Evolutionary conservation across 2,113 vertebrate species (phyloP).

Genomic region (Cephalopholis sonnerati): DNA sequence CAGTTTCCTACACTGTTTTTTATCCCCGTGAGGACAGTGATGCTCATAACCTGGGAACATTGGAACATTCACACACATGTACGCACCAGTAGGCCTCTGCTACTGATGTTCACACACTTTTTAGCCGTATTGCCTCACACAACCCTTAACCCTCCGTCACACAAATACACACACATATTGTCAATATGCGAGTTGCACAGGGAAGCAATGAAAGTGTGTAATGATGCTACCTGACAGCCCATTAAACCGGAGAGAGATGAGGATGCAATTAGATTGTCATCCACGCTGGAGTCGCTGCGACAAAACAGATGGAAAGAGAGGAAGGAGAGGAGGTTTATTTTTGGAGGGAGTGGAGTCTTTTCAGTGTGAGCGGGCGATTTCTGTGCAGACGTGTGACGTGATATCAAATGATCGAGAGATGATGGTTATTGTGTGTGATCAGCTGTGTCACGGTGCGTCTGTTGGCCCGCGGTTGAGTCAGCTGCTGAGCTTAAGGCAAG

Average conservation of each 20-base stretch:
- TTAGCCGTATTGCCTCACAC: neutral
- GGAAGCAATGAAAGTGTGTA: slow-evolving; percentile 54
- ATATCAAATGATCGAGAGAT: slow-evolving; percentile 36
- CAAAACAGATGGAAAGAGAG: slow-evolving; percentile 31
- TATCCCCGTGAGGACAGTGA: neutral
- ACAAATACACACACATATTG: neutral
- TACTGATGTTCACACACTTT: slow-evolving; percentile 19
- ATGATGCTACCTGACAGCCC: slow-evolving; percentile 71
- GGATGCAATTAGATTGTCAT: slow-evolving; percentile 70
- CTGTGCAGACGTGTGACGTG: slow-evolving; percentile 32
- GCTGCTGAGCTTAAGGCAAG: neutral
- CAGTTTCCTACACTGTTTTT: too few species aligned
- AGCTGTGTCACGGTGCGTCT: neutral
- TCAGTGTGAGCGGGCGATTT: slow-evolving; percentile 28
- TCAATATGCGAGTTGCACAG: slow-evolving; percentile 25
- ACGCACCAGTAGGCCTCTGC: neutral
- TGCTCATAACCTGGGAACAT: too few species aligned
- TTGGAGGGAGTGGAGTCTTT: slow-evolving; percentile 22
- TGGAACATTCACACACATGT: neutral
- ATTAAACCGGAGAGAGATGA: slow-evolving; percentile 73
- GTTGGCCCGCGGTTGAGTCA: neutral
- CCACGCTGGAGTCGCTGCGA: slow-evolving; percentile 52
- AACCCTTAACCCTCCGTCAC: neutral
- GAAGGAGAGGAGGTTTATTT: slow-evolving; percentile 25
- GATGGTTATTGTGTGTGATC: slow-evolving; percentile 47